Conservation (phyloP, 2,797 vertebrate genomes). For the Acanthis flammea region DNA sequence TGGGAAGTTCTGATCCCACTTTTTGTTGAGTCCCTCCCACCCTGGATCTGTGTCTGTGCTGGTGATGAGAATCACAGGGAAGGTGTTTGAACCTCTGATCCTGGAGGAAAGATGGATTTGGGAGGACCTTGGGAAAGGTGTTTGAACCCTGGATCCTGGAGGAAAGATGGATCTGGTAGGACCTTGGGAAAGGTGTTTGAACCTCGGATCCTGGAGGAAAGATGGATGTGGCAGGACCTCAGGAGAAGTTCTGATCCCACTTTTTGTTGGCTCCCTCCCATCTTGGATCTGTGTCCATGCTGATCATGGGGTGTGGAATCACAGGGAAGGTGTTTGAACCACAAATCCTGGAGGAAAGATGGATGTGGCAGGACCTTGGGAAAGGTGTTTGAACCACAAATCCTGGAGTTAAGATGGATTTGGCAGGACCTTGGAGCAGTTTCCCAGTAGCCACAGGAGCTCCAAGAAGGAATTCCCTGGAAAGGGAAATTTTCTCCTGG, state of each 20-base stretch:
- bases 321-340: neutral
- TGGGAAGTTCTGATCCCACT: neutral
- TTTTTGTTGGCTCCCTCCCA: no score
- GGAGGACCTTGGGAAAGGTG: neutral
- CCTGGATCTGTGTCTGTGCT: no score
- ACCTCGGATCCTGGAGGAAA: no score
- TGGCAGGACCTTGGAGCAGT: neutral
- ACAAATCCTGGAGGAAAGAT: rapidly evolving
- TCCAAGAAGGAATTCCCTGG: neutral
- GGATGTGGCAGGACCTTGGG: no score
- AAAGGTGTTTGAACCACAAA: neutral
- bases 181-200: neutral
- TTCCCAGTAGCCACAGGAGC: neutral
- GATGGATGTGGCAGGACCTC: neutral
- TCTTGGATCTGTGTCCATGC: no score
- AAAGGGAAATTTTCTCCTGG: neutral
- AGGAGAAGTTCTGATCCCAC: no score
- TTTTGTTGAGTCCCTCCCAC: no score
- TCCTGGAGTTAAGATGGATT: neutral
- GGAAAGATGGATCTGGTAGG: no score
- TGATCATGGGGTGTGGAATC: no score
- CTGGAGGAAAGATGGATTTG: no score
- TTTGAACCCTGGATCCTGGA: neutral
- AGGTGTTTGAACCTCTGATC: neutral
- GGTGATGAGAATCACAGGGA: no score